phyloP scores from a whole-genome alignment of 2,888 invertebrate species.

The Aricia artaxerxes region DNA sequence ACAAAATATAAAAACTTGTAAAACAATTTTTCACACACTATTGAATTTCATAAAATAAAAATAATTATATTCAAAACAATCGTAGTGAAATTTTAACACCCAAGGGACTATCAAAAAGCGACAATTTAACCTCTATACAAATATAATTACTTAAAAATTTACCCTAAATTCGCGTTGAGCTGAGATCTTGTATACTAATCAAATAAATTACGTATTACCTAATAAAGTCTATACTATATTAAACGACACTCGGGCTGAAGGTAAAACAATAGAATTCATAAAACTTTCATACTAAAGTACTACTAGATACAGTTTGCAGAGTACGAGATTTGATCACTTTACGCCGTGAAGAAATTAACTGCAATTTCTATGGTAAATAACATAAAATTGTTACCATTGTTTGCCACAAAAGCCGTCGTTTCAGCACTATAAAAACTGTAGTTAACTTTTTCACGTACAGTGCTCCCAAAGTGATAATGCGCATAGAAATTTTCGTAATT shows the following conservation, averaged over 20 bases:
- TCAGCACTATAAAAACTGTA: neutral
- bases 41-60: neutral
- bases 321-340: neutral
- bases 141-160: conserved; percentile 58
- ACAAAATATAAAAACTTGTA: neutral
- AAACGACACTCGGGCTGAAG: conserved; percentile 34
- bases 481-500: no score
- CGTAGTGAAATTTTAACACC: conserved; percentile 44
- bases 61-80: neutral
- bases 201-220: conserved; percentile 55
- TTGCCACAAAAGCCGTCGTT: no score
- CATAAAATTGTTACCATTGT: no score
- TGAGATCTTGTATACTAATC: conserved; percentile 76
- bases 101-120: conserved; percentile 67
- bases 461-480: no score
- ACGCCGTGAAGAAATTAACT: neutral
- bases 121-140: conserved; percentile 66
- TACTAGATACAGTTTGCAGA: neutral
- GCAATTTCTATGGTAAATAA: neutral
- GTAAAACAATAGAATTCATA: conserved; percentile 22
- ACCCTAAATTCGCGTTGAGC: conserved; percentile 77
- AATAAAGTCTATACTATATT: conserved; percentile 42
- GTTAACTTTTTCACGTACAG: neutral
- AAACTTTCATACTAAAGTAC: conserved; percentile 8
- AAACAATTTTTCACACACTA: neutral